phyloP scores from a whole-genome alignment of 2,797 vertebrate genomes.

The Ctenosaura bakeri region DNA sequence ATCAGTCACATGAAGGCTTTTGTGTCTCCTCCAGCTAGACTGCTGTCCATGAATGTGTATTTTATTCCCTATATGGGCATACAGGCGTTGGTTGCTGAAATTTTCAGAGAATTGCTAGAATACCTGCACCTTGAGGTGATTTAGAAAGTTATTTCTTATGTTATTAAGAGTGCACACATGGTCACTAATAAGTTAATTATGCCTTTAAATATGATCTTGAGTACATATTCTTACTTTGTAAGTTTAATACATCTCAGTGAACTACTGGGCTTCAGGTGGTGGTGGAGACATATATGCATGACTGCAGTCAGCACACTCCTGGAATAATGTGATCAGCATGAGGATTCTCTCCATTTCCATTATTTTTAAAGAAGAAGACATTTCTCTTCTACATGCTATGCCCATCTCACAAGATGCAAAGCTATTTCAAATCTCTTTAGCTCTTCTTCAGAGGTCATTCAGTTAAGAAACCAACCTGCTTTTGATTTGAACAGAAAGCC shows the following conservation, averaged over 20 bases:
- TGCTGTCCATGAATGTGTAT: too few relatives aligned
- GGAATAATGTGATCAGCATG: background rate
- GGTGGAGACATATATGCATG: background rate
- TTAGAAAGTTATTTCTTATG: background rate
- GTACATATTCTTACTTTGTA: background rate
- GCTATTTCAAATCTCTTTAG: background rate
- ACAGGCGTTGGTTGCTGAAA: background rate
- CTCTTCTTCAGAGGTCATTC: background rate
- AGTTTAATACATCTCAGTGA: background rate
- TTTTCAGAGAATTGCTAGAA: background rate
- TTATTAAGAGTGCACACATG: background rate
- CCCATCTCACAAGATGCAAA: background rate
- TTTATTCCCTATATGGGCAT: background rate
- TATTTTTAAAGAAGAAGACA: background rate
- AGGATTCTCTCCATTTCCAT: background rate
- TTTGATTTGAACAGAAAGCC: background rate
- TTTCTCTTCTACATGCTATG: background rate
- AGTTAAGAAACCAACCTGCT: accelerated
- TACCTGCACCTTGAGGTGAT: background rate
- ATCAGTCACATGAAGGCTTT: background rate
- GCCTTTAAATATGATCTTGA: background rate
- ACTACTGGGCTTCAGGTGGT: background rate
- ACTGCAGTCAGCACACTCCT: background rate
- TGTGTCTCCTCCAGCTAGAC: background rate
- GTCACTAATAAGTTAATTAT: background rate